Conservation (phyloP, 2,888 invertebrate species). For the Caenorhabditis virilis region DNA sequence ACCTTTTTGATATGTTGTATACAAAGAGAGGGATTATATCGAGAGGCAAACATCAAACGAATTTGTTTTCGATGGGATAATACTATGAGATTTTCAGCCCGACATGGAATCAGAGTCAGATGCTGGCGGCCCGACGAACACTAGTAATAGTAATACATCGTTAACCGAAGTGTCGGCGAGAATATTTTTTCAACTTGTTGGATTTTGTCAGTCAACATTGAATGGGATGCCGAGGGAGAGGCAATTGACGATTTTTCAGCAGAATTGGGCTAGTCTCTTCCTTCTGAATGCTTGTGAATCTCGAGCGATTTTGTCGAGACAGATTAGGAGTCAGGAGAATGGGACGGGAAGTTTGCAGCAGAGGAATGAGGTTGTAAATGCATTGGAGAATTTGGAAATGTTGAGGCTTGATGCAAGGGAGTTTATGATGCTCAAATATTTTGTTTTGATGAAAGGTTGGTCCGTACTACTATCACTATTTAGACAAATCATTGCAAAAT, state of each 20-base stretch:
- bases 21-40: too few species aligned
- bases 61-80: too few species aligned
- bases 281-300: constrained; percentile 29
- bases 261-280: constrained; percentile 40
- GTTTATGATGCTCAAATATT: constrained; percentile 44
- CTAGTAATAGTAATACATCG: constrained; percentile 2
- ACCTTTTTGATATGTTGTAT: too few species aligned
- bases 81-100: constrained; percentile 27
- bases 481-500: too few species aligned
- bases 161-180: constrained; percentile 39
- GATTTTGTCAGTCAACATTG: constrained; percentile 36
- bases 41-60: too few species aligned
- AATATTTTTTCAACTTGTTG: constrained; percentile 44
- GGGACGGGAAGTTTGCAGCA: constrained; percentile 12
- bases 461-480: too few species aligned
- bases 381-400: constrained; percentile 40
- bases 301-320: constrained; percentile 28
- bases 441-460: constrained; percentile 51
- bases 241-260: constrained; percentile 36
- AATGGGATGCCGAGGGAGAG: constrained; percentile 26
- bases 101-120: constrained; percentile 37
- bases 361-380: constrained; percentile 19
- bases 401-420: constrained; percentile 50
- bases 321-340: constrained; percentile 8
- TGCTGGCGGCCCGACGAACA: constrained; percentile 6